Evolutionary conservation across 2,797 vertebrate genomes (phyloP).

Genomic region (Staurois parvus): DNA sequence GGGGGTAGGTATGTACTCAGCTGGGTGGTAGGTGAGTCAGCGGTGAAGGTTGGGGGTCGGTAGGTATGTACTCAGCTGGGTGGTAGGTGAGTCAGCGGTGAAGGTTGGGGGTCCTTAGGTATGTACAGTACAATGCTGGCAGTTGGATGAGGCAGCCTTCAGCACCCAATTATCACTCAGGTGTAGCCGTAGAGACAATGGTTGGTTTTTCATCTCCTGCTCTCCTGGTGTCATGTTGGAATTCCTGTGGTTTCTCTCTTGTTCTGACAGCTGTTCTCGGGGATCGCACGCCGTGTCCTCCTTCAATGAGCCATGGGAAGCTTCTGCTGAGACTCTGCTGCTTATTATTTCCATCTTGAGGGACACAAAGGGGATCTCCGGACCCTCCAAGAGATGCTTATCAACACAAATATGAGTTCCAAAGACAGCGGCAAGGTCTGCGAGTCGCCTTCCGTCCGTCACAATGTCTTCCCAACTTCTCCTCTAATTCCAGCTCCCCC

Average conservation of each 20-base stretch:
- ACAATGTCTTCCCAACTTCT: background rate
- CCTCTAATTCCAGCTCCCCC: slow-evolving; percentile 29
- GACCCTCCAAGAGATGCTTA: slow-evolving; percentile 34
- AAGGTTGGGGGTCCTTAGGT: background rate
- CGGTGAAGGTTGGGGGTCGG: no score
- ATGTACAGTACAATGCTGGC: background rate
- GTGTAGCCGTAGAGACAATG: slow-evolving; percentile 5
- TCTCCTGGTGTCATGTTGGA: slow-evolving; percentile 22
- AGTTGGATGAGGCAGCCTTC: background rate
- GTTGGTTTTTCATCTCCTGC: slow-evolving; percentile 28
- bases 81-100: background rate
- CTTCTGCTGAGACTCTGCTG: background rate
- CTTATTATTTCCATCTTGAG: background rate
- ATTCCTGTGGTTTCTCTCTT: slow-evolving; percentile 59
- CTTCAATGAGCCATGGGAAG: slow-evolving; percentile 53
- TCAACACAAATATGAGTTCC: slow-evolving; percentile 43
- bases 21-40: no score
- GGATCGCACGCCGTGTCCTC: slow-evolving; percentile 46
- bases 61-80: no score
- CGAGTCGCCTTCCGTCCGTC: background rate
- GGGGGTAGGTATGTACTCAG: no score
- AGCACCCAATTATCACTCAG: slow-evolving; percentile 17
- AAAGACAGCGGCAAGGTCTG: slow-evolving; percentile 22
- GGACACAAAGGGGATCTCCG: background rate
- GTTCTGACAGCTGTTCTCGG: slow-evolving; percentile 54